These are phyloP conservation scores for Hyperoodon ampullatus DNA, from an alignment of 2,113 vertebrate species.

Conservation along the genomic window DNA sequence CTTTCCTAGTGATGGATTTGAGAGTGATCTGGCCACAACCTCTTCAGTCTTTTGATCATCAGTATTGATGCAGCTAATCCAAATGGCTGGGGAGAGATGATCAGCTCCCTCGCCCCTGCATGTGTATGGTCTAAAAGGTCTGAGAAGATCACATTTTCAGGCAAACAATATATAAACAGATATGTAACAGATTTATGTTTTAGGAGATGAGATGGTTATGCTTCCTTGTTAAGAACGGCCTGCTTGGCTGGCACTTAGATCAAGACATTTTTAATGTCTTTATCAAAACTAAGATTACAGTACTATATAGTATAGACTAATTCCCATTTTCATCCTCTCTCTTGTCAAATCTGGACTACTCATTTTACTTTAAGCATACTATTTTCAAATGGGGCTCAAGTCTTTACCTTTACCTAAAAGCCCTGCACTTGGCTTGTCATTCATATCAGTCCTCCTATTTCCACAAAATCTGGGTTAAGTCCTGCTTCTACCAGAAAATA, in stretches of 20 bases:
- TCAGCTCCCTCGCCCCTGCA: accelerated
- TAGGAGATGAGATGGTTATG: neutral
- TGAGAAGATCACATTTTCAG: neutral
- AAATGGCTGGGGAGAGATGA: neutral
- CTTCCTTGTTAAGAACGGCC: neutral
- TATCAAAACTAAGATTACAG: neutral
- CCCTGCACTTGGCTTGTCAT: neutral
- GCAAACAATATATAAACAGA: neutral
- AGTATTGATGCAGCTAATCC: neutral
- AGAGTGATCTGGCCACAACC: neutral
- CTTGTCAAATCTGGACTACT: neutral
- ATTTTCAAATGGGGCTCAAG: neutral
- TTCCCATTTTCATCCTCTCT: neutral
- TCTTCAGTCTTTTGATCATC: neutral
- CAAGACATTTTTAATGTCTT: neutral
- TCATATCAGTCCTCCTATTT: neutral
- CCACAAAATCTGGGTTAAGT: neutral
- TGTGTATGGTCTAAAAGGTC: neutral
- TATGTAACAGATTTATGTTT: neutral
- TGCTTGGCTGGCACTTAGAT: neutral
- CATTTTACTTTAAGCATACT: neutral
- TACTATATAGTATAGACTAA: neutral
- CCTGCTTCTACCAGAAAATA: neutral
- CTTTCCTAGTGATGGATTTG: neutral
- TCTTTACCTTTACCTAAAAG: neutral